Evolutionary conservation across 2,797 vertebrate genomes (phyloP).

Genomic region (Sciaenops ocellatus): DNA sequence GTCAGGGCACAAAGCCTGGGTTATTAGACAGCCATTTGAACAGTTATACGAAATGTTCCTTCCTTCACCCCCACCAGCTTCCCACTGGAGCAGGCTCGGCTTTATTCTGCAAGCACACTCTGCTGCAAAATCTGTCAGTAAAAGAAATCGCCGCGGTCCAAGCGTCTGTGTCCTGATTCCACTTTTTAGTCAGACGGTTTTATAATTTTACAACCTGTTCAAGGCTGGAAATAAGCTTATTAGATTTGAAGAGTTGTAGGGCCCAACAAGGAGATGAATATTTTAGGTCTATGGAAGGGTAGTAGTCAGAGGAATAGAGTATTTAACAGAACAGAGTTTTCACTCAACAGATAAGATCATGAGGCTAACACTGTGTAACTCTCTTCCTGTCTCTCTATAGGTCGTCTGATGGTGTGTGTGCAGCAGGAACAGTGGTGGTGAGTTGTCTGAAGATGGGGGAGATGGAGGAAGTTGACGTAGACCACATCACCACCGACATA

Average conservation of each 20-base stretch:
- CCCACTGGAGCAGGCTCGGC: conserved; percentile 1
- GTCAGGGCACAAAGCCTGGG: conserved; percentile 45
- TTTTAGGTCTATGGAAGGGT: conserved; percentile 22
- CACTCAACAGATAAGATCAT: conserved; percentile 36
- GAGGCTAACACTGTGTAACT: conserved; percentile 12
- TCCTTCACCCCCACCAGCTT: conserved; percentile 35
- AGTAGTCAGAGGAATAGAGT: conserved; percentile 28
- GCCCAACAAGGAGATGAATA: conserved; percentile 34
- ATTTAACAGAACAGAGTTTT: conserved; percentile 34
- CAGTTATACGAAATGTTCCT: conserved; percentile 50
- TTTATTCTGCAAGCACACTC: conserved; percentile 48
- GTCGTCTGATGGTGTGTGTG: conserved; percentile 93
- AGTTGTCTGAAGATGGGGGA: conserved; percentile 95
- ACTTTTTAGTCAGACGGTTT: conserved; percentile 51
- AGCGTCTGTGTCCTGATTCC: conserved; percentile 45
- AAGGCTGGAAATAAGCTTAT: conserved; percentile 58
- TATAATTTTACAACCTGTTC: conserved; percentile 60
- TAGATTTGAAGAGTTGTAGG: conserved; percentile 24
- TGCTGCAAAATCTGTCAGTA: conserved; percentile 44
- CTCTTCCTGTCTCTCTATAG: conserved; percentile 73
- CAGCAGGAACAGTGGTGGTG: conserved; percentile 93
- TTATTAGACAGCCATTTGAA: conserved; percentile 70
- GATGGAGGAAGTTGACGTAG: conserved; percentile 91
- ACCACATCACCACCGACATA: conserved; percentile 89
- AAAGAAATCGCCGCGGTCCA: conserved; percentile 40